phyloP scores from a whole-genome alignment of 2,113 vertebrate genomes.

The Tetrao urogallus region DNA sequence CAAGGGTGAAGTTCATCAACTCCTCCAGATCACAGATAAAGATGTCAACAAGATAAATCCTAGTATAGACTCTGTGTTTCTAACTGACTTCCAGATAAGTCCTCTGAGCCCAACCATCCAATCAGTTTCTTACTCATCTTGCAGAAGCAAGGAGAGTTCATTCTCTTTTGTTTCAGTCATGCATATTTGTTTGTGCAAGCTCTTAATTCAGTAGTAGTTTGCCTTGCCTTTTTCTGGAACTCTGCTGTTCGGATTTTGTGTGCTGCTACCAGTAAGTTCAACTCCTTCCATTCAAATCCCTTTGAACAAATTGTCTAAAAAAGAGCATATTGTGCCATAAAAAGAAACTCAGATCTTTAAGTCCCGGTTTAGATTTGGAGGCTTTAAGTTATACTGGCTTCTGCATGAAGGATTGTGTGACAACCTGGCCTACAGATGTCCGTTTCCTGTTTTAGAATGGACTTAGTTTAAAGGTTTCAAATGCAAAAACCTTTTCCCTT shows the following conservation, averaged over 20 bases:
- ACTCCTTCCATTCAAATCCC: slow-evolving; percentile 30
- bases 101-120: neutral
- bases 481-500: slow-evolving; percentile 20
- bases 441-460: slow-evolving; percentile 66
- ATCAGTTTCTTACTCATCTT: neutral
- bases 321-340: slow-evolving; percentile 1
- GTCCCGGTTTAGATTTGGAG: slow-evolving; percentile 67
- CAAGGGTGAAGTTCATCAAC: neutral
- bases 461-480: slow-evolving; percentile 42
- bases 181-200: neutral
- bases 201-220: neutral
- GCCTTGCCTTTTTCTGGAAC: neutral
- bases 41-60: neutral
- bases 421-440: slow-evolving; percentile 51
- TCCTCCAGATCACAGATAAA: neutral
- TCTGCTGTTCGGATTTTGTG: neutral
- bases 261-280: neutral
- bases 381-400: slow-evolving; percentile 66
- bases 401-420: slow-evolving; percentile 39
- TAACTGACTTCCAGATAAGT: neutral
- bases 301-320: slow-evolving; percentile 22
- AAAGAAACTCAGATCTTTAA: slow-evolving; percentile 60
- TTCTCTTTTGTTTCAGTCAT: neutral
- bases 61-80: neutral
- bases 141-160: neutral